Evolutionary conservation across 1,140 invertebrate genomes (phyloP), one percentile per base, ranked within the genome.

Genomic region (Brachystomella parvula): DNA sequence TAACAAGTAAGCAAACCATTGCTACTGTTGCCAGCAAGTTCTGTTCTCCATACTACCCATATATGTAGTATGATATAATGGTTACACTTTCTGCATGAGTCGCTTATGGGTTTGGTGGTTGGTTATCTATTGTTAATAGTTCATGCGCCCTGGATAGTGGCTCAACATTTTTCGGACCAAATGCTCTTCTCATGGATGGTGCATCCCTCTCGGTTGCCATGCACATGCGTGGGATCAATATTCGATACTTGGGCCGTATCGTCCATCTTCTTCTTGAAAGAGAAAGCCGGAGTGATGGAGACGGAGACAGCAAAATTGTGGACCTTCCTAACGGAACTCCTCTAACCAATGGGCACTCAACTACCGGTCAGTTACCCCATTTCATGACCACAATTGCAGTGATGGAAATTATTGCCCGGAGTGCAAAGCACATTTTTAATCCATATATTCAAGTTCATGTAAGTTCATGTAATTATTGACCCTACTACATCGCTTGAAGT

Each of bases 211-310:
- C 90, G 1, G 94, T 98, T 77, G 87, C 91, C 0, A 80, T 98
- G 75, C 96, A 98, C 78, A 87, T 86, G 69, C 85, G 90, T 72
- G 96, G 96, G 63, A 97, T 99, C 71, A 99, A 98, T 78, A 88
- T 98, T 64, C 84, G 96, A 32, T 99, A 99, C 78, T 82, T 99
- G 60, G 94, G 94, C 30, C 66, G 72, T 31, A 49, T 73, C 1
- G 72, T 73, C 19, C 58, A 67, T 17, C 49, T 73, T 0, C 62
- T 73, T 0, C 31, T 73, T 2, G 71, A 73, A 31, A 32, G 64
- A 61, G 71, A 73, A 53, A n/a, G n/a, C n/a, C 33, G 64, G 26
- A 21, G 24, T 15, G 33, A 64, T 6, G 67, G 68, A 44, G 68
- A 65, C 1, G 53, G 32, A n/a, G 21, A 57, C n/a, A 71, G 49